Conservation (phyloP, 2,113 vertebrate genomes). For the Cynocephalus volans region DNA sequence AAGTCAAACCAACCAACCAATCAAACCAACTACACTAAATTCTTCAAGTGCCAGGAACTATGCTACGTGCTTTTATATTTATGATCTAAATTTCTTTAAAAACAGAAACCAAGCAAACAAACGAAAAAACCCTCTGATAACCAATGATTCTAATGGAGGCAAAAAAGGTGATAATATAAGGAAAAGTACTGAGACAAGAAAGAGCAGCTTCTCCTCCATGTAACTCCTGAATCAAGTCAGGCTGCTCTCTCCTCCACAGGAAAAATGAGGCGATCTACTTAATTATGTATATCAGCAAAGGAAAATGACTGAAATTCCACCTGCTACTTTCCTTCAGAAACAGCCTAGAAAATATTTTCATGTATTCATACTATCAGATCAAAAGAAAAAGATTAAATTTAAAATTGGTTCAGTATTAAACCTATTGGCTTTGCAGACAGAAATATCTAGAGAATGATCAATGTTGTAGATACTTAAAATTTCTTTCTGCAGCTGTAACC, state of each 20-base stretch:
- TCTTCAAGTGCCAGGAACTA: background rate
- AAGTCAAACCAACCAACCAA: background rate
- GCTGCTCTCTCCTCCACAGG: rapidly evolving
- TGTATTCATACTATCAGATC: constrained; percentile 11
- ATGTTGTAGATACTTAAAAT: background rate
- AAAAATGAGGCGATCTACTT: background rate
- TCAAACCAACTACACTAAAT: background rate
- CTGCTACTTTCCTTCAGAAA: constrained; percentile 32
- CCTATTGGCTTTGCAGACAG: background rate
- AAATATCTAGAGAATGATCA: constrained; percentile 22
- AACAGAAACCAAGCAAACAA: background rate
- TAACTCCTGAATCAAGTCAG: background rate
- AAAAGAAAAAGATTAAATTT: constrained; percentile 6
- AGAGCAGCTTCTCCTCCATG: background rate
- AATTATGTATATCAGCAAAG: background rate
- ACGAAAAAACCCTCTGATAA: background rate
- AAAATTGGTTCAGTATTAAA: background rate
- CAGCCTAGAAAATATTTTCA: background rate
- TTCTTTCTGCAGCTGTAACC: background rate
- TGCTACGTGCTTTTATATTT: background rate
- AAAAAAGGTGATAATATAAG: background rate
- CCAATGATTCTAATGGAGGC: background rate
- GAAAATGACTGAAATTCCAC: background rate
- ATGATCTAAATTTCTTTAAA: constrained; percentile 34
- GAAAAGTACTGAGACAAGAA: background rate